These are phyloP conservation scores for Girardinichthys multiradiatus DNA, from an alignment of 2,113 vertebrate genomes.

Conservation along the genomic window DNA sequence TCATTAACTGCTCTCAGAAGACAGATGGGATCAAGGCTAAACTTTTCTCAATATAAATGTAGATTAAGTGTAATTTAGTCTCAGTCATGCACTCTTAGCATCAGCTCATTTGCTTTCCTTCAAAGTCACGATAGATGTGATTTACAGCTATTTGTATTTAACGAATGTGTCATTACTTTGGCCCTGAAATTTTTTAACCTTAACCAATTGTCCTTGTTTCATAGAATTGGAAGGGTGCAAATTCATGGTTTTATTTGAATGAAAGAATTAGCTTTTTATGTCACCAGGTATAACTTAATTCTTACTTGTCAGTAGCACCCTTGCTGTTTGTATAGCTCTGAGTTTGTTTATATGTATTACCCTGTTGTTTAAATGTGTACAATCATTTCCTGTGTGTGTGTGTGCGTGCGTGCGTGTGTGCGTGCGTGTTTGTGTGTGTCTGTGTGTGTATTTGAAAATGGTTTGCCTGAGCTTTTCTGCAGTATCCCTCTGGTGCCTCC, in stretches of 20 bases:
- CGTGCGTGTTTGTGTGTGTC: slow-evolving; percentile 12
- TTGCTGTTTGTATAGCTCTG: slow-evolving; percentile 20
- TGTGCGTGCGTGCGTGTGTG: slow-evolving; percentile 17
- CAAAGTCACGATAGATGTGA: slow-evolving; percentile 43
- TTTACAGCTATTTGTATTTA: slow-evolving; percentile 68
- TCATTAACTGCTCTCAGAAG: slow-evolving; percentile 43
- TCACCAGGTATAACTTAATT: slow-evolving; percentile 41
- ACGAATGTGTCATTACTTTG: slow-evolving; percentile 62
- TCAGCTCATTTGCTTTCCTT: slow-evolving; percentile 47
- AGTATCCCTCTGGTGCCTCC: slow-evolving; percentile 44
- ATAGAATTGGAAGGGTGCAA: slow-evolving; percentile 48
- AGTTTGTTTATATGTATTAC: slow-evolving; percentile 11
- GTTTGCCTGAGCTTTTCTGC: slow-evolving; percentile 42
- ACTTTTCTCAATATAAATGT: slow-evolving; percentile 25
- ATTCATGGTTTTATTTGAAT: slow-evolving; percentile 54
- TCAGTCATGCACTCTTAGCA: slow-evolving; percentile 36
- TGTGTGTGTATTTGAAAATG: slow-evolving; percentile 42
- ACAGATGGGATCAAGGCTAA: background rate
- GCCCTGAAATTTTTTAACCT: slow-evolving; percentile 49
- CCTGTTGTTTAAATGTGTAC: slow-evolving; percentile 19
- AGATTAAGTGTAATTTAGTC: slow-evolving; percentile 53
- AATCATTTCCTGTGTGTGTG: slow-evolving; percentile 18
- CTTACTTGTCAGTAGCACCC: slow-evolving; percentile 41
- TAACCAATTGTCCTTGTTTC: slow-evolving; percentile 68
- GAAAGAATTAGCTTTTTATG: slow-evolving; percentile 38